Conservation (phyloP, 1,140 invertebrate genomes). For the Pseudomyrmex sp. region DNA sequence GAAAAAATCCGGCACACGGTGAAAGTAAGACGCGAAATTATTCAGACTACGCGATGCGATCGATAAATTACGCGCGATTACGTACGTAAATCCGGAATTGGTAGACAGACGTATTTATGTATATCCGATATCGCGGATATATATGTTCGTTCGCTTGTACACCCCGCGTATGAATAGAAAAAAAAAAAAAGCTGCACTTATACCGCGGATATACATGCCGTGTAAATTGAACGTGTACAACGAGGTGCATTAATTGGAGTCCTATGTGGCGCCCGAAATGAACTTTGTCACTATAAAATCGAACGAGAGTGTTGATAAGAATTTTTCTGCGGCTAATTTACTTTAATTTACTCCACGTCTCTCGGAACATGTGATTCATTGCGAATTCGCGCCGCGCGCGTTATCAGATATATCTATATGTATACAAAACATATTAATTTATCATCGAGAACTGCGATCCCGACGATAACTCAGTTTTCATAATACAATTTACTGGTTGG, state of each 20-base stretch:
- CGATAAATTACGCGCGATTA: background rate
- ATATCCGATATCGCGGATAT: too few species aligned
- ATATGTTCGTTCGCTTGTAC: background rate
- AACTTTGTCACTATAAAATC: too few species aligned
- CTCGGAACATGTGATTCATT: background rate
- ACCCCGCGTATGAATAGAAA: background rate
- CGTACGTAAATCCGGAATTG: background rate
- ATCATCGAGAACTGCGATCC: background rate
- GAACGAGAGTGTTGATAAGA: too few species aligned
- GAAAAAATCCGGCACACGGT: constrained; percentile 13
- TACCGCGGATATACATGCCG: too few species aligned
- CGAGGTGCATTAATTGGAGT: too few species aligned
- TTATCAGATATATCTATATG: background rate
- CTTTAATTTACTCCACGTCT: too few species aligned
- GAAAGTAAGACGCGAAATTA: constrained; percentile 58
- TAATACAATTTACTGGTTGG: constrained; percentile 5
- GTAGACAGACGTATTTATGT: too few species aligned
- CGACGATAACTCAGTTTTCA: background rate
- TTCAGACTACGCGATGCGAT: constrained; percentile 15
- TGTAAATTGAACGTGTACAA: too few species aligned
- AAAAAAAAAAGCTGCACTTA: background rate
- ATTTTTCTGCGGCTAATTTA: too few species aligned
- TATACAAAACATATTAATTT: background rate
- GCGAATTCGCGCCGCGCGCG: background rate
- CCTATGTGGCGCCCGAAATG: too few species aligned